phyloP scores from a whole-genome alignment of 64 coral and sea anemone genomes.

The Pocillopora damicornis region DNA sequence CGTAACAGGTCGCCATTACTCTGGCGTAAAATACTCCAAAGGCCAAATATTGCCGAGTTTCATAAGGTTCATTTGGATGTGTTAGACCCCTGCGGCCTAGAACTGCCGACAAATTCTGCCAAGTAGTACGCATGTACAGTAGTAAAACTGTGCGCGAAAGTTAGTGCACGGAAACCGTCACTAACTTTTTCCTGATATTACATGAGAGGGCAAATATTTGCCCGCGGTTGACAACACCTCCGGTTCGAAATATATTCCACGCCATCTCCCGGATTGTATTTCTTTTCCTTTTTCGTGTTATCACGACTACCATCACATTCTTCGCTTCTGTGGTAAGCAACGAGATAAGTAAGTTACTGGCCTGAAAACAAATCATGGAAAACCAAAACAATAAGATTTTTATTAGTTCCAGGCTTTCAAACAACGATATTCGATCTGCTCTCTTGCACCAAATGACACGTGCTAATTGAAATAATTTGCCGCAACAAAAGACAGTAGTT shows the following conservation, averaged over 20 bases:
- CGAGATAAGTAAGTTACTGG: not conserved
- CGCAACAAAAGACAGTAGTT: conserved; percentile 12
- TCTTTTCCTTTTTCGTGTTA: no score
- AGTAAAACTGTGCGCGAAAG: not conserved
- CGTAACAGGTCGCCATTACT: no score
- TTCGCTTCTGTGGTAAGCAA: not conserved
- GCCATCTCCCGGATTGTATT: not conserved
- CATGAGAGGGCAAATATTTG: not conserved
- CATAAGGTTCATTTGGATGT: no score
- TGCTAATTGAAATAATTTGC: conserved; percentile 36
- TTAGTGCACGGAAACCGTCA: not conserved
- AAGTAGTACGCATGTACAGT: no score
- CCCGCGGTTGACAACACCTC: not conserved
- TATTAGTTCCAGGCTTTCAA: not conserved
- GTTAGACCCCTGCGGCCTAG: no score
- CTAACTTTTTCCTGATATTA: not conserved
- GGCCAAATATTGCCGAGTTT: no score
- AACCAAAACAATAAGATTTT: not conserved
- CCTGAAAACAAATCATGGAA: not conserved
- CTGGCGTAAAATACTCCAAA: no score
- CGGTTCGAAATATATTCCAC: not conserved
- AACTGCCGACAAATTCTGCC: no score
- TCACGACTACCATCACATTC: not conserved
- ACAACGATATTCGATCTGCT: not conserved
- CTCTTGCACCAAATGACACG: not conserved